Base-by-base conservation (phyloP, 64 coral and sea anemone species). In the Exaiptasia diaphana region DNA sequence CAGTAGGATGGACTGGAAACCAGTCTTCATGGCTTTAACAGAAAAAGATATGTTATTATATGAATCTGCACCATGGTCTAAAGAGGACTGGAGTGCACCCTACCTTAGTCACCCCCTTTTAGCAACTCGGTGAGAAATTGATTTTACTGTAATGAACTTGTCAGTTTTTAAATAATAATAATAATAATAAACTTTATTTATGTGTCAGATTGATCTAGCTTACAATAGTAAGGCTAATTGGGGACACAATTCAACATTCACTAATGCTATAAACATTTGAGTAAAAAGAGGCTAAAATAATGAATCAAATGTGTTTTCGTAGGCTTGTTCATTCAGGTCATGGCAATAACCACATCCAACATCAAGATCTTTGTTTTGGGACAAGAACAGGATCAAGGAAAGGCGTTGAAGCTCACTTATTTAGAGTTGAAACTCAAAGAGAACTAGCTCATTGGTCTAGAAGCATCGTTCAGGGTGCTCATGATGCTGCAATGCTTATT, bases 31-130 rank as follows among this genome's bases (percentile, higher is more conserved):
- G 81, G 94, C 94, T 8, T 39, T 97, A 32, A 97, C 94, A 76
- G 94, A 97, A 71, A 97, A 97, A 85, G 94, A 97, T 29, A 97
- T 97, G 94, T 67, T 97, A 38, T 53, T 97, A 8, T 97, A 97
- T 69, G 74, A 92, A 30, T 89, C 94, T 17, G 94, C 88, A 12
- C 89, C 94, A 9, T 97, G 79, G 78, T 92, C 94, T 67, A 77
- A 82, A 35, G 94, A 97, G 50, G 89, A 97, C 54, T 97, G 94
- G 94, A 91, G 89, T 58, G 59, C 73, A 13, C 94, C 94, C 20
- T 91, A 88, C 67, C 91, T 92, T 71, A 97, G 94, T 22, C 94
- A 97, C 35, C 94, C 94, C 33, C 75, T 97, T 11, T 60, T 97
- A 22, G 94, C 94, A 24, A 97, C 94, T 6, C 88, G 94, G 94